phyloP scores from a whole-genome alignment of 2,888 invertebrate genomes.

The Andrena fulva region DNA sequence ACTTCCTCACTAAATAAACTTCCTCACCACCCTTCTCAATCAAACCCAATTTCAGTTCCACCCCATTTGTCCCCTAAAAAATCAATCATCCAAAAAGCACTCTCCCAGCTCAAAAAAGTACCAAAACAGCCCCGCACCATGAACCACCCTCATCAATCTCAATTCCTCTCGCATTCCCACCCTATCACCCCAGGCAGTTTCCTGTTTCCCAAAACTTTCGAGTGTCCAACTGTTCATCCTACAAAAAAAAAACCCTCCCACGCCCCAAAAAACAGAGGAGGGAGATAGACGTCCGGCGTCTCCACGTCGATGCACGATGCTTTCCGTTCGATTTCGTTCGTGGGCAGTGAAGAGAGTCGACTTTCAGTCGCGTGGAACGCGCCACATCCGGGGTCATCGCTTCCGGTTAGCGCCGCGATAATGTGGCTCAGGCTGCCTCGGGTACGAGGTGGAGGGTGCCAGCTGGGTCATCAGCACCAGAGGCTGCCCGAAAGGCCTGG shows the following conservation, averaged over 20 bases:
- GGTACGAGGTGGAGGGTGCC: conserved; percentile 73
- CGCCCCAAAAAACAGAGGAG: not conserved
- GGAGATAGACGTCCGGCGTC: not conserved
- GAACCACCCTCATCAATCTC: too few relatives aligned
- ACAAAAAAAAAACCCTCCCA: too few relatives aligned
- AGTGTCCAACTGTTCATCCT: too few relatives aligned
- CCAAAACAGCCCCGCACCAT: too few relatives aligned
- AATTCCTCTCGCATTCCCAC: too few relatives aligned
- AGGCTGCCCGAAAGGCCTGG: conserved; percentile 92
- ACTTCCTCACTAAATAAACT: not conserved
- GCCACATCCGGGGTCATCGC: conserved; percentile 81
- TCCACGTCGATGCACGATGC: not conserved
- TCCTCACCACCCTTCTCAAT: too few relatives aligned
- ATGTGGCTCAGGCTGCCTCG: conserved; percentile 60
- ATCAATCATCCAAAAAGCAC: not conserved
- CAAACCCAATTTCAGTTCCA: too few relatives aligned
- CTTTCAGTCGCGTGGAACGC: not conserved
- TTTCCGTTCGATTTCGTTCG: not conserved
- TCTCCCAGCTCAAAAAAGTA: not conserved
- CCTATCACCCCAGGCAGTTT: too few relatives aligned
- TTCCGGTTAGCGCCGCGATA: conserved; percentile 81
- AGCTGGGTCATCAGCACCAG: conserved; percentile 87
- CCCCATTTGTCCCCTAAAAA: not conserved
- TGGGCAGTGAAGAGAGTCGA: conserved; percentile 3
- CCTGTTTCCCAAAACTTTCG: too few relatives aligned